Evolutionary conservation across 2,797 vertebrate genomes (phyloP), one percentile per base, ranked within the genome.

Genomic region (Scleropages formosus): DNA sequence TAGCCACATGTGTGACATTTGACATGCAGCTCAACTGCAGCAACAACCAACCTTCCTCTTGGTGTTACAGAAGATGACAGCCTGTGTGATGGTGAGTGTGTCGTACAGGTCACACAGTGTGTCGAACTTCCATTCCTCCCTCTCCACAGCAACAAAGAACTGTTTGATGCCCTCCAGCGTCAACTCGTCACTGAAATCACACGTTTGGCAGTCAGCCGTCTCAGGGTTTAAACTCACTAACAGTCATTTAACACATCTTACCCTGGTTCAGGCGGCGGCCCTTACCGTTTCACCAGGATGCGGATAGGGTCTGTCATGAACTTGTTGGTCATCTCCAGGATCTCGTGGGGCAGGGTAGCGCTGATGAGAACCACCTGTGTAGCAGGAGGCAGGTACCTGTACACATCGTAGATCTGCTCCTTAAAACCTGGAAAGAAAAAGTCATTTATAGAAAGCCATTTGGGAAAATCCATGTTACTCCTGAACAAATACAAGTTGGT

Each of bases 251-350:
- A 39, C 31, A 39, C 31, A 39, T 39, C 39, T 6, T 31, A 39
- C 31, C 31, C 39, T 6, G n/a, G 20, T 10, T 39, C 31, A 6
- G 11, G 39, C 2, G 70, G 8, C 16, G 49, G 27, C 1, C 16
- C 89, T 84, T 78, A 95, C 96, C 97, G 96, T 87, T 99, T 99
- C 79, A 99, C 97, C 85, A 99, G 77, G 86, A 99, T 99, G 83
- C 97, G 96, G 78, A 98, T 98, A 3, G 97, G 97, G 85, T 99
- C 97, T 0, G 97, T 99, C 97, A 99, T 99, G 90, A 99, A 99
- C 86, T 99, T 99, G 90, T 98, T 99, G 89, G 97, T 99, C 97
- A 99, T 99, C 89, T 99, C 97, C 80, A 99, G 88, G 82, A 99
- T 99, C 81, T 99, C 97, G 7, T 99, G 97, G 0, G 97, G 97